A percentile compares a stretch with the other conserved stretches of the same genome.
phyloP scores from a whole-genome alignment of 2,113 vertebrate genomes.

The Boulengeromyrus knoepffleri region DNA sequence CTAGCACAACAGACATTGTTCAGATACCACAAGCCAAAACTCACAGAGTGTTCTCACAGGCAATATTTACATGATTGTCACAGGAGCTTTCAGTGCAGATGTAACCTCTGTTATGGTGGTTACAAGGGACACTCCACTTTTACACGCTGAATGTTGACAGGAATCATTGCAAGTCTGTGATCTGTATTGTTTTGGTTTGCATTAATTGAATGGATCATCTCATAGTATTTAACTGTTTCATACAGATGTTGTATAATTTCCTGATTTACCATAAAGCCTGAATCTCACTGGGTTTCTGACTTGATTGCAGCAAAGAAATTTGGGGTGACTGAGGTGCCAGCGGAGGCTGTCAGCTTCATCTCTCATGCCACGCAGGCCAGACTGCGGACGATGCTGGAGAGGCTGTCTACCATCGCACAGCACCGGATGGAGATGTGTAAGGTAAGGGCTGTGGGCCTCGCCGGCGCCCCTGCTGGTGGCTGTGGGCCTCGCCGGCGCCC shows the following conservation, averaged over 20 bases:
- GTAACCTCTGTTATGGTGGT: not conserved
- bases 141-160: no score
- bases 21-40: not conserved
- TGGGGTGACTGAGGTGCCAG: constrained; percentile 72
- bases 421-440: constrained; percentile 74
- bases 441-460: constrained; percentile 44
- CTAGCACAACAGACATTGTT: not conserved
- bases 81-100: not conserved
- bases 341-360: constrained; percentile 76
- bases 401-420: constrained; percentile 74
- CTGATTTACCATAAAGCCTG: not conserved
- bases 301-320: constrained; percentile 67
- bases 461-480: not conserved
- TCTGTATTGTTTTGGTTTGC: not conserved
- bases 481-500: not conserved
- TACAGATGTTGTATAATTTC: not conserved
- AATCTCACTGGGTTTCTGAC: constrained; percentile 14
- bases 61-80: not conserved
- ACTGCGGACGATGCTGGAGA: constrained; percentile 72
- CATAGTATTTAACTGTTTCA: not conserved
- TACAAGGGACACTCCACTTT: not conserved
- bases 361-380: constrained; percentile 73
- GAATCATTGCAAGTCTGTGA: no score
- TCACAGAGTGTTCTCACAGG: not conserved
- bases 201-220: not conserved